Conservation (phyloP, 1,140 invertebrate genomes). For the Bombus pascuorum region DNA sequence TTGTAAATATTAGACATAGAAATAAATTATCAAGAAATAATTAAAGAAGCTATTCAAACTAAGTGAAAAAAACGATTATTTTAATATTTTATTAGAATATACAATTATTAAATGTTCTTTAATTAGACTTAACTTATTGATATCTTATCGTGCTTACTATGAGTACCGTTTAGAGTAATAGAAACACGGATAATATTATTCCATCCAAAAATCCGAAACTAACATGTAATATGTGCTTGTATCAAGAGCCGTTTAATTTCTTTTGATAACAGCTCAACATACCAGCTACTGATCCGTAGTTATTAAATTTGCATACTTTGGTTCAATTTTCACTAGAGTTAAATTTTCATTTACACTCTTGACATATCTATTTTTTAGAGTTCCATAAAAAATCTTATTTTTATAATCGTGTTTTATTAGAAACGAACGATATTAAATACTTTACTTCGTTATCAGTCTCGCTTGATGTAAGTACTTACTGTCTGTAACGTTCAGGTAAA, state of each 20-base stretch:
- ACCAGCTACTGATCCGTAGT: not conserved
- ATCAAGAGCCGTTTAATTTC: not conserved
- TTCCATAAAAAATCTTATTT: not conserved
- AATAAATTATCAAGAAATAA: conserved; percentile 13
- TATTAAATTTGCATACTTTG: not conserved
- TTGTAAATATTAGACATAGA: conserved; percentile 18
- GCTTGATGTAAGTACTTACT: not conserved
- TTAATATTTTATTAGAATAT: not conserved
- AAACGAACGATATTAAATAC: conserved; percentile 15
- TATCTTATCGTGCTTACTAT: not conserved
- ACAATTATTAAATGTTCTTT: conserved; percentile 8
- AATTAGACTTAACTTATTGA: not conserved
- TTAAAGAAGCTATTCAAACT: conserved; percentile 5
- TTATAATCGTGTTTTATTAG: not conserved
- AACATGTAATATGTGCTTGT: not conserved
- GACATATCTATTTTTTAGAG: too few relatives aligned
- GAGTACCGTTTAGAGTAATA: not conserved
- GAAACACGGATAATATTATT: not conserved
- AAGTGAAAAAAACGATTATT: not conserved
- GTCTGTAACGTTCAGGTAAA: not conserved
- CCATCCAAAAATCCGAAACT: not conserved
- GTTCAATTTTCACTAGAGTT: not conserved
- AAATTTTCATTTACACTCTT: not conserved
- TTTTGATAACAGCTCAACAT: not conserved
- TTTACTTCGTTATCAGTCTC: not conserved